Conservation (phyloP, 2,113 vertebrate genomes). For the Vulpes vulpes region DNA sequence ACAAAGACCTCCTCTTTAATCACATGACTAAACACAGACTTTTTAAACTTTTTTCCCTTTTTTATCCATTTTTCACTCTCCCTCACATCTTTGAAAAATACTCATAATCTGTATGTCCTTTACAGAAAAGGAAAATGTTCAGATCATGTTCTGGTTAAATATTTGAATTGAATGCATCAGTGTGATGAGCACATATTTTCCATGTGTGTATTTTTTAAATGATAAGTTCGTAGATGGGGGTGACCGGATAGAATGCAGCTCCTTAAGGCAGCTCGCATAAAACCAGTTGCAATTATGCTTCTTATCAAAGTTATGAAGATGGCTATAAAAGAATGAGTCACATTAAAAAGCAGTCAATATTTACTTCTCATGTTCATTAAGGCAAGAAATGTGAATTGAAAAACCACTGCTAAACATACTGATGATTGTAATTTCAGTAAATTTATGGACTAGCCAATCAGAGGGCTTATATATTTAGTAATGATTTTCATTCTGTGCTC, state of each 20-base stretch:
- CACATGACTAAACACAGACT: not conserved
- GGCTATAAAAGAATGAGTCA: conserved; percentile 1
- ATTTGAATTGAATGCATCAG: not conserved
- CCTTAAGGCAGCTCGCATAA: not conserved
- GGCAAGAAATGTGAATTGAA: conserved; percentile 63
- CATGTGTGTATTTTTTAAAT: not conserved
- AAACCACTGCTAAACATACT: conserved; percentile 58
- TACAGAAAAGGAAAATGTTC: not conserved
- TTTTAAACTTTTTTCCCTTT: not conserved
- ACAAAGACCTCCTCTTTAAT: conserved; percentile 40
- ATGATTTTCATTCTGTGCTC: conserved; percentile 55
- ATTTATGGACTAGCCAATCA: conserved; percentile 54
- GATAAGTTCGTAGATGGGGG: not conserved
- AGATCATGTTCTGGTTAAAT: not conserved
- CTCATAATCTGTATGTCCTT: not conserved
- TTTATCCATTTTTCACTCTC: not conserved
- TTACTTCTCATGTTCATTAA: conserved; percentile 72
- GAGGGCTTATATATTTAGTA: conserved; percentile 65
- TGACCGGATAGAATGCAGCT: not conserved
- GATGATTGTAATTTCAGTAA: conserved; percentile 69
- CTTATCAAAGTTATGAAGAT: conserved; percentile 1
- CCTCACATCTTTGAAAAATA: not conserved
- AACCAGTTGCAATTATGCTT: not conserved
- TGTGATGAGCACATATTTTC: not conserved
- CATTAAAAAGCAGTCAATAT: conserved; percentile 73